Evolutionary conservation across 2,888 invertebrate species (phyloP).

Genomic region (Chirona hameri): DNA sequence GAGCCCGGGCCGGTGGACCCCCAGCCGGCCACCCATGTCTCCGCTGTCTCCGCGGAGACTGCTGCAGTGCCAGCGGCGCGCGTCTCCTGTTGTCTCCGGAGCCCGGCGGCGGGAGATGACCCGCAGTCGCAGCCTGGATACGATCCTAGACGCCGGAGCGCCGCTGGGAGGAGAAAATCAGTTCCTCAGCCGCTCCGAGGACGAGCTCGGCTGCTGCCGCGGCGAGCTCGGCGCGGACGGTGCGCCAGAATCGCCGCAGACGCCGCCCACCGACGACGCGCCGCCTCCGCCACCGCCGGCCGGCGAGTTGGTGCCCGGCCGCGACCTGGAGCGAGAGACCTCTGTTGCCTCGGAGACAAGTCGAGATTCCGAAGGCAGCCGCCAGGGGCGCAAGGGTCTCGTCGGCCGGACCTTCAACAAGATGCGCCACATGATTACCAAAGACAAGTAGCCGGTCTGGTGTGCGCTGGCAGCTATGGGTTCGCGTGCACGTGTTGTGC

Average conservation of each 20-base stretch:
- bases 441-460: not conserved
- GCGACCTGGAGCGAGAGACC: not conserved
- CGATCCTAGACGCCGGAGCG: not conserved
- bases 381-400: constrained; percentile 8
- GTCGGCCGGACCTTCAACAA: not conserved
- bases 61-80: constrained; percentile 6
- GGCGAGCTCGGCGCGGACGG: not conserved
- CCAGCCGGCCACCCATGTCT: constrained; percentile 13
- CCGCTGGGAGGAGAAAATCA: not conserved
- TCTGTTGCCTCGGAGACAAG: not conserved
- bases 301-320: not conserved
- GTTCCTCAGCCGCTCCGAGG: constrained; percentile 14
- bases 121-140: constrained; percentile 9
- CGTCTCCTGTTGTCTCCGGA: not conserved
- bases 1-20: constrained; percentile 2
- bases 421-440: constrained; percentile 3
- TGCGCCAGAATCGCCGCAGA: not conserved
- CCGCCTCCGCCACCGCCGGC: not conserved
- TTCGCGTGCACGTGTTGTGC: no score
- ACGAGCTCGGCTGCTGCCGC: constrained; percentile 8
- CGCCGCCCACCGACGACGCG: not conserved
- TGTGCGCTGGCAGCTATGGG: not conserved
- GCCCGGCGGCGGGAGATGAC: not conserved
- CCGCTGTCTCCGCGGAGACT: constrained; percentile 3
- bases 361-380: not conserved